Evolutionary conservation across 2,113 vertebrate genomes (phyloP), one percentile per base, ranked within the genome.

Genomic region (Ahaetulla prasina): DNA sequence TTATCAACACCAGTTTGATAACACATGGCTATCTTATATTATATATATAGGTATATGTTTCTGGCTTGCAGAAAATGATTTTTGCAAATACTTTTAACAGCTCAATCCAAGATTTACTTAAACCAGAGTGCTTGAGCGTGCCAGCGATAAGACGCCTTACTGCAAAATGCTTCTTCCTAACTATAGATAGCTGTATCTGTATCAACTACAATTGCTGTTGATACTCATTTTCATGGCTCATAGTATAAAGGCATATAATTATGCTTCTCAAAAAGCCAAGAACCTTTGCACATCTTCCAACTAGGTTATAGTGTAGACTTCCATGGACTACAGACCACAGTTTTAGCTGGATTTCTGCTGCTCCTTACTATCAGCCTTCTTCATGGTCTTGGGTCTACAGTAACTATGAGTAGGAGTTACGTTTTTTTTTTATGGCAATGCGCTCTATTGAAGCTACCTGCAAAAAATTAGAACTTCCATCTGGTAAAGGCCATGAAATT

Each of bases 1-100:
- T 1, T 55, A 39, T 35, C 49, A 25, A 35, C 27, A 0, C 0
- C 1, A 30, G 45, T 14, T 35, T 87, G 87, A 50, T 27, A 35
- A 45, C 25, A 22, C 49, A 53, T 2, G 25, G 60, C 92, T 47
- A 27, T 8, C 11, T 50, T 47, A 8, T 0, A 18, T 55, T 89
- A n/a, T 39, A 8, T 2, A 6, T 43, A 43, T 35, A 86, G 45
- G 6, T 20, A 22, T 80, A 39, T 22, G 10, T 80, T 43, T 80
- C 20, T 43, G 74, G 22, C 53, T 88, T 88, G 35, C n/a, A 88
- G 20, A 53, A 55, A 89, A 8, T 18, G 18, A 5, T 8, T 1
- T 80, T 54, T 45, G 53, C 35, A 90, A 25, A 43, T 30, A 14
- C 3, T 45, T 39, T 30, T 39, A 85, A 20, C 90, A 53, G 14